Base-by-base conservation (phyloP, 2,888 invertebrate species). In the Limnephilus lunatus region DNA sequence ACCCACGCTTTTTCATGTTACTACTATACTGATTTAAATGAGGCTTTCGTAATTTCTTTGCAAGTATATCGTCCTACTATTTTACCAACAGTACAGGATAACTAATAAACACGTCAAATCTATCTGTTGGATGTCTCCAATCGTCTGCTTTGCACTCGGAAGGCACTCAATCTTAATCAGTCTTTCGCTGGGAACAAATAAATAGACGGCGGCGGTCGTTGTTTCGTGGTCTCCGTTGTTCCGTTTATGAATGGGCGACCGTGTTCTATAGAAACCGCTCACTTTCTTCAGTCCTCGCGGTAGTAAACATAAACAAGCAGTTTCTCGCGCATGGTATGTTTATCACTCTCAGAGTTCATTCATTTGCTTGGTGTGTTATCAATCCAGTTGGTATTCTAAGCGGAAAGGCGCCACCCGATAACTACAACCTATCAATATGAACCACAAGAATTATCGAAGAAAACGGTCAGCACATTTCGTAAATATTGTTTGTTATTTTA, bases 301-400 rank as follows among this genome's bases (percentile, higher is more conserved):
- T 88, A 80, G 88, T 88, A 39, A 82, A 81, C 31, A 44, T 85
- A 88, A 88, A 89, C 88, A 89, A 35, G 39, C 39, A 25, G 81
- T 80, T 89, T 89, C 80, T 68, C 88, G 88, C 31, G 80, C 87
- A 32, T 87, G 35, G 12, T 48, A 9, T 80, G 81, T 89, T 89
- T 89, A 89, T 89, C 88, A 19, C 35, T 35, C 32, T 32, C 90
- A 30, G 90, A 90, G 90, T 90, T 90, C 90, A 90, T 90, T 90
- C 90, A 90, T 90, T 90, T 90, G 14, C 82, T 81, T 32, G 89
- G 30, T 81, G 88, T 39, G 86, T 86, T 89, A 89, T 89, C 88
- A 80, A 81, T 89, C 81, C 87, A 19, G 48, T 32, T n/a, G 83
- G 83, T 44, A 44, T n/a, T 35, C 32, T 68, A 35, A 88, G 80